Base-by-base conservation (phyloP, 2,797 vertebrate genomes). In the Vireo griseus region DNA sequence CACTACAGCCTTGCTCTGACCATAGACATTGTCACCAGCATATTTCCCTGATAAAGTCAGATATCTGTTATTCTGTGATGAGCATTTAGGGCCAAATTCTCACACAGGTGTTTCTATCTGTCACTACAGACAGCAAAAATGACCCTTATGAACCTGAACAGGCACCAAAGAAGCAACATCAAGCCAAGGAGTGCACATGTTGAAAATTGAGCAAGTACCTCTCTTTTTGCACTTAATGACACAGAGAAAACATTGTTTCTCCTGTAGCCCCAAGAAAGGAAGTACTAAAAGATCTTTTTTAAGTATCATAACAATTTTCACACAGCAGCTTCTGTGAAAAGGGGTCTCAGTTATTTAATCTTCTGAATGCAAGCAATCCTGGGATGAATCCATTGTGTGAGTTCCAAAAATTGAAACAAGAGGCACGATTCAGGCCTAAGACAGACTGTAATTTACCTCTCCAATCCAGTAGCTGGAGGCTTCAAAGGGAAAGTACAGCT, bases 401-500 rank as follows among this genome's bases (percentile, higher is more conserved):
- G 83, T 75, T 88, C 89, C 87, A 94, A 92, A 94, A 93, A 86
- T 13, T 74, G 59, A 80, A 96, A 96, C 93, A 95, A 91, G 75
- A 89, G 91, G 65, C 57, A 83, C 82, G 59, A 91, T 81, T 92
- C 66, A 94, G 58, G 40, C 81, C 69, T 28, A 37, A 63, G 24
- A 85, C 12, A 93, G 89, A 80, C 26, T 39, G 21, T n/a, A 86
- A 94, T 97, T 91, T 94, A 95, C 92, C 89, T 96, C 86, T 44
- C 33, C 61, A 63, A 50, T 20, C 54, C 91, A 94, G 96, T 96
- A 96, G 95, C 94, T 86, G 59, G 73, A 96, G 69, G 92, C 88
- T 97, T 94, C 94, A 94, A 95, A 96, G 81, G 73, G 75, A 94
- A 93, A 92, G 50, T 59, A 86, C 86, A 93, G 89, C 79, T 75